Base-by-base conservation (phyloP, 2,888 invertebrate genomes). In the Hemistola chrysoprasaria region DNA sequence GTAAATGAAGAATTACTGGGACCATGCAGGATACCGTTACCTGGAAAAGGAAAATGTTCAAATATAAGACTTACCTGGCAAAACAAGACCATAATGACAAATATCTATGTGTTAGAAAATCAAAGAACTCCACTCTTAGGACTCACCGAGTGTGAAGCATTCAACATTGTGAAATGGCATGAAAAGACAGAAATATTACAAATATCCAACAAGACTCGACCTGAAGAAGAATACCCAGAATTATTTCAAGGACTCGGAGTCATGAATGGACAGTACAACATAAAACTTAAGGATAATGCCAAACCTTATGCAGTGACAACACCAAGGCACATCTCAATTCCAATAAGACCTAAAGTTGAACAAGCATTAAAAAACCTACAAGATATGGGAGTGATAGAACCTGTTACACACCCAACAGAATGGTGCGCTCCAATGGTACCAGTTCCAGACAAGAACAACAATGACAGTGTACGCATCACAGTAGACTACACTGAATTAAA, bases 361-460 rank as follows among this genome's bases (percentile, higher is more conserved):
- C 8, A 6, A 10, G 11, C 27, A 11, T n/a, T 27, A 7, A 11
- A 27, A 11, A 27, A 7, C 9, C 11, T 27, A 11, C 27, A 27
- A 27, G 27, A 27, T 11, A 27, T 27, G 27, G 27, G 27, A 27
- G 27, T 27, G 3, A 26, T 26, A 8, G 26, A 26, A 26, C 26
- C 26, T 11, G 26, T 26, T 3, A 11, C 26, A 10, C 26, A 26
- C 11, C 11, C 26, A 10, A 26, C 26, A 11, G 26, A 26, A 11
- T 26, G 26, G 26, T 26, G 26, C 11, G 11, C 26, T 9, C 26
- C 26, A 26, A 26, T 26, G 26, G 26, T 26, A 26, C 26, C 26
- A 6, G 23, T 23, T n/a, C 23, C 23, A 23, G 23, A 23, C 23
- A 23, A 23, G 8, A 23, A 23, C 8, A 11, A 27, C 27, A 9